Percentiles rank a stretch among this genome's conserved stretches.
Evolutionary conservation across 2,888 invertebrate species (phyloP).

Genomic region (Vannuccia rotundouncinata): DNA sequence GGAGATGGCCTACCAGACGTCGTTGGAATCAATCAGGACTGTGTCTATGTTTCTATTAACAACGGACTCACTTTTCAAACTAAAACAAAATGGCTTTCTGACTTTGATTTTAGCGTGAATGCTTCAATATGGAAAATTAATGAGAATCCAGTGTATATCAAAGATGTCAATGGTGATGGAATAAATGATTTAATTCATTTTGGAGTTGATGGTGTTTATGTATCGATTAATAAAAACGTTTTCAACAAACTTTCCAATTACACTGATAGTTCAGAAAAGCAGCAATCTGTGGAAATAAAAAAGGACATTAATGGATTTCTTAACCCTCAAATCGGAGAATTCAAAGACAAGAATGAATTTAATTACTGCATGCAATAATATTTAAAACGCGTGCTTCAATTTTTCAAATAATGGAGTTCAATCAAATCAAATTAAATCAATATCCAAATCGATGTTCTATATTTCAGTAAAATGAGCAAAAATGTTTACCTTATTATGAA

Average conservation of each 20-base stretch:
- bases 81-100: background rate
- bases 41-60: background rate
- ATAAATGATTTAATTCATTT: background rate
- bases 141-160: background rate
- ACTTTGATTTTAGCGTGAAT: no score
- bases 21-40: background rate
- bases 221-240: background rate
- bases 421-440: background rate
- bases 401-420: background rate
- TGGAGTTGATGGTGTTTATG: background rate
- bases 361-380: no score
- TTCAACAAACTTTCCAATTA: background rate
- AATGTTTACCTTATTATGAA: no score
- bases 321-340: no score
- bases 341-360: no score
- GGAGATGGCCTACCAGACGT: background rate
- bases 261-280: background rate
- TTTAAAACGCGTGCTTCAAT: background rate
- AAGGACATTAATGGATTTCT: no score
- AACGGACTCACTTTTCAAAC: background rate
- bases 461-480: no score
- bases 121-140: background rate
- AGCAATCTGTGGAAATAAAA: no score
- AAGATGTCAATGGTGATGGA: background rate
- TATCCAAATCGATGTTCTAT: slow-evolving; percentile 6